Evolutionary conservation across 1,140 invertebrate species (phyloP).

Genomic region (Reticulitermes speratus): DNA sequence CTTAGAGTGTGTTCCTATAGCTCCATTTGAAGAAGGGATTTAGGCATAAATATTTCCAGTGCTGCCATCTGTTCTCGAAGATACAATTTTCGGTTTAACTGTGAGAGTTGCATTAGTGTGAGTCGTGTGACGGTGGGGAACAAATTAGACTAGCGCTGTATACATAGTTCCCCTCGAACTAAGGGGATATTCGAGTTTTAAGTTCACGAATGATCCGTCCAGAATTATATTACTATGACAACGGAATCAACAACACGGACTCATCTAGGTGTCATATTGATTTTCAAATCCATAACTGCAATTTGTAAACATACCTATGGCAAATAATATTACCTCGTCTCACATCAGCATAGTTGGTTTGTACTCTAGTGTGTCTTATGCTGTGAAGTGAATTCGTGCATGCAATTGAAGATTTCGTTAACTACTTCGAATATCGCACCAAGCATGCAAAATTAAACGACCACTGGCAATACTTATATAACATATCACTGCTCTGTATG

Average conservation of each 20-base stretch:
- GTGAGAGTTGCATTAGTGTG: neutral
- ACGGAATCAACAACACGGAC: neutral
- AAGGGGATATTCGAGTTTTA: neutral
- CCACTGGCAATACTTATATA: neutral
- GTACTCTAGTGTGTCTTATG: neutral
- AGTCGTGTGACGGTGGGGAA: neutral
- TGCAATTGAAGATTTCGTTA: neutral
- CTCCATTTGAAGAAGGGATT: too few relatives aligned
- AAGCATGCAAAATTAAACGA: neutral
- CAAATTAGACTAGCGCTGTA: neutral
- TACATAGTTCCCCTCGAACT: neutral
- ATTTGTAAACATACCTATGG: neutral
- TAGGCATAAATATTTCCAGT: neutral
- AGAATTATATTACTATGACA: constrained; percentile 5
- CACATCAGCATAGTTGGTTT: neutral
- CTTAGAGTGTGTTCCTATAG: too few relatives aligned
- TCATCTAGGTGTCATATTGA: neutral
- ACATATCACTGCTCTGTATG: neutral
- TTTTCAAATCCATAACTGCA: neutral
- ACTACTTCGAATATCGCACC: neutral
- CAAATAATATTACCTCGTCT: neutral
- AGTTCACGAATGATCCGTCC: neutral
- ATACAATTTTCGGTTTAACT: neutral
- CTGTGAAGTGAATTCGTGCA: neutral
- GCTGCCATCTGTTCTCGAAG: neutral